Evolutionary conservation across 37 sponge, comb jelly and placozoan genomes (phyloP), one percentile per base, ranked within the genome.

Genomic region (Beroe forskalii): DNA sequence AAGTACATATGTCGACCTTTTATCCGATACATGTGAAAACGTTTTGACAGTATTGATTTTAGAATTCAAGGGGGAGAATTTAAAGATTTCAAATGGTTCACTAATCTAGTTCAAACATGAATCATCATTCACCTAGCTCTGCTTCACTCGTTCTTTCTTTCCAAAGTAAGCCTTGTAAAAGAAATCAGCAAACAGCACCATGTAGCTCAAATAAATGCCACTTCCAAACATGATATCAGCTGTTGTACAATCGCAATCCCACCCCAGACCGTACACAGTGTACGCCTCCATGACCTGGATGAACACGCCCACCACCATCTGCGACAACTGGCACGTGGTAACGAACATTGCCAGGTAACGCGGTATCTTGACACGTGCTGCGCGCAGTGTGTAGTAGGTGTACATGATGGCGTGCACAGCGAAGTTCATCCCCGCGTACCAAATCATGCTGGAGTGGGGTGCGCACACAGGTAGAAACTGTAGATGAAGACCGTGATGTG

Each of bases 331-430:
- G 30, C 94, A 90, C 40, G 76, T 91, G 0, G 97, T 97, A 35
- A 97, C 93, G 27, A 32, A 55, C 64, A 91, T 90, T 23, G 93
- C 93, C 0, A 94, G 90, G 72, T 90, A 90, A 9, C 93, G 66
- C 27, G 97, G 95, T 19, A 93, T 93, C 28, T 41, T 35, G 17
- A 95, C 89, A 0, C 94, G 94, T 44, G 92, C 94, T 9, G 97
- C 97, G 76, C 76, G 93, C 37, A 95, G 89, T 0, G 95, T 94
- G 62, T 97, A 97, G 91, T 97, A 97, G n/a, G 91, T 66, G 92
- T 97, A 97, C 97, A 97, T 97, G 48, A 95, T 89, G 8, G 93
- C 91, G 80, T 97, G 97, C 23, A 97, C 97, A 35, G 62, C 33
- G 55, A 61, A 94, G 89, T 97, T 97, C 44, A 97, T 69, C 0